Conservation (phyloP, 1,140 invertebrate species). For the Macrobrachium rosenbergii region DNA sequence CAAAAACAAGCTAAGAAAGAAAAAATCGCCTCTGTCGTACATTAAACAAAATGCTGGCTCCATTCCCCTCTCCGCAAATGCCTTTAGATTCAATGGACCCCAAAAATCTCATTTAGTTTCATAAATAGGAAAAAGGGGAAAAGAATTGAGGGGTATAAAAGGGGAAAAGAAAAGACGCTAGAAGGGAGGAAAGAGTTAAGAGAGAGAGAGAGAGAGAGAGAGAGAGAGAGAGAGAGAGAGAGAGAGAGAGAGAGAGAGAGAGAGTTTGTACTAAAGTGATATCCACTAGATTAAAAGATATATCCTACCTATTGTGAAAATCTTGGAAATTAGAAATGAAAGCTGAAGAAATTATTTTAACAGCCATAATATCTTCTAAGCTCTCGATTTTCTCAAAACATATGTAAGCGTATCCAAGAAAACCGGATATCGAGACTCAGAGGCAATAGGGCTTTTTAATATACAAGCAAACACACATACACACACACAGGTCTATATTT, state of each 20-base stretch:
- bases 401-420: no score
- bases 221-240: background rate
- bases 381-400: no score
- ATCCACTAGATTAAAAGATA: no score
- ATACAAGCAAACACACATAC: no score
- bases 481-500: background rate
- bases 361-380: no score
- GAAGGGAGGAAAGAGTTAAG: background rate
- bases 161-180: background rate
- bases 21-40: background rate
- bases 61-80: constrained; percentile 27
- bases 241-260: background rate
- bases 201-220: background rate
- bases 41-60: constrained; percentile 36
- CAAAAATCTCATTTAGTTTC: constrained; percentile 50
- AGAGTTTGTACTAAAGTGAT: background rate
- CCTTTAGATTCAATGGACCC: constrained; percentile 45
- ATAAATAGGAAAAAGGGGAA: constrained; percentile 47
- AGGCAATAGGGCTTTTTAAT: no score
- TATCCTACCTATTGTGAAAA: no score
- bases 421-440: no score
- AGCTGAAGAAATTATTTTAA: no score
- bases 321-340: no score
- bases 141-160: background rate
- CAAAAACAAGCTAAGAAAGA: constrained; percentile 19